phyloP scores from a whole-genome alignment of 2,888 invertebrate species.

The Horisme vitalbata region DNA sequence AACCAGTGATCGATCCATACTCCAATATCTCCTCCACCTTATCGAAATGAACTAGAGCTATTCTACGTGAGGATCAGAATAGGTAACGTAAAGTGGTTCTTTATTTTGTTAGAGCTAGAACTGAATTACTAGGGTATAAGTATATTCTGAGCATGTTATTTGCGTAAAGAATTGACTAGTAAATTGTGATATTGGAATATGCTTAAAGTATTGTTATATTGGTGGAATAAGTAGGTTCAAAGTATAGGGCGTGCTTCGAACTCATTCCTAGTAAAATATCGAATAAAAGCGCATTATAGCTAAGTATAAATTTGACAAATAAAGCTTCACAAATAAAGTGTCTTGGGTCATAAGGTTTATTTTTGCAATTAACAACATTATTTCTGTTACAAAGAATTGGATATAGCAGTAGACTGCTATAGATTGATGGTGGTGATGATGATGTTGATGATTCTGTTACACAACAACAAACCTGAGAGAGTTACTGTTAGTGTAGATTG shows the following conservation, averaged over 20 bases:
- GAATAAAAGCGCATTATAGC: not conserved
- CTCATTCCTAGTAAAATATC: conserved; percentile 10
- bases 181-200: conserved; percentile 22
- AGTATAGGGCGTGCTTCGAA: conserved; percentile 14
- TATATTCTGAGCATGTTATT: conserved; percentile 20
- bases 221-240: conserved; percentile 18
- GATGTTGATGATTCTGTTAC: too few species aligned
- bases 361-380: too few species aligned
- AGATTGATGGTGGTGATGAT: too few species aligned
- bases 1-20: conserved; percentile 16
- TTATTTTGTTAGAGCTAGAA: conserved; percentile 15
- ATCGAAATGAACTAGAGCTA: conserved; percentile 12
- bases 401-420: too few species aligned
- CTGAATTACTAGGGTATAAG: conserved; percentile 10
- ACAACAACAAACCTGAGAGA: too few species aligned
- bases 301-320: too few species aligned
- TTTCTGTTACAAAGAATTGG: too few species aligned
- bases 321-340: too few species aligned
- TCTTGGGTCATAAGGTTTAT: too few species aligned
- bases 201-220: conserved; percentile 13
- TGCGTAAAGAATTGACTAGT: conserved; percentile 18
- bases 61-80: conserved; percentile 16
- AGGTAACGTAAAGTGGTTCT: conserved; percentile 18
- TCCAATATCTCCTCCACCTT: conserved; percentile 11
- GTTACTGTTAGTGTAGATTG: not conserved